These are phyloP conservation scores for Rhodophaea formosa DNA, from an alignment of 2,888 invertebrate species.

Conservation along the genomic window DNA sequence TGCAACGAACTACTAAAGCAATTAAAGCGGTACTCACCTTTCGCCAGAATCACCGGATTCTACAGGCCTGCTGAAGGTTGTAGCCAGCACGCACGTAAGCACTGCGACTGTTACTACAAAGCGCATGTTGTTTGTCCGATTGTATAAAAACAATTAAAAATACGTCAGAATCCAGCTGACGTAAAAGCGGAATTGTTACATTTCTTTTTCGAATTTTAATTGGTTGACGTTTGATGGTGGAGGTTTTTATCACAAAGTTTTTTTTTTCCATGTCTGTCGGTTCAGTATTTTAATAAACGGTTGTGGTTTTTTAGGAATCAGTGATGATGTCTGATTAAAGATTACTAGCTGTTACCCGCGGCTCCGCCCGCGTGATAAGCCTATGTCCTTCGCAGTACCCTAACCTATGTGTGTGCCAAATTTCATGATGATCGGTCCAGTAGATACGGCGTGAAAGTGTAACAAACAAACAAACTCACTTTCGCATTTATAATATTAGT, in stretches of 20 bases:
- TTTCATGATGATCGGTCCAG: no score
- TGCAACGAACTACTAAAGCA: not conserved
- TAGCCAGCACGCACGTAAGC: conserved; percentile 32
- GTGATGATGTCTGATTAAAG: no score
- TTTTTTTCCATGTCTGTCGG: no score
- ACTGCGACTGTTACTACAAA: conserved; percentile 31
- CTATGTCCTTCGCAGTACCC: no score
- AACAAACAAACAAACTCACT: no score
- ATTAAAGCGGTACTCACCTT: conserved; percentile 36
- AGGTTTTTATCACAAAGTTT: not conserved
- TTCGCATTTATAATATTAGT: no score
- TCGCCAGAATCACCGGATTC: conserved; percentile 41
- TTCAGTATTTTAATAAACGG: no score
- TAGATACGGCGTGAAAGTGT: no score
- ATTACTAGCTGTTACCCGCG: no score
- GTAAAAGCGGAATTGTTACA: conserved; percentile 32
- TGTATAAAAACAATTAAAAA: conserved; percentile 37
- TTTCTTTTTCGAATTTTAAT: conserved; percentile 21
- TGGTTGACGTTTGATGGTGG: not conserved
- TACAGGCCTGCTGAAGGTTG: conserved; percentile 41
- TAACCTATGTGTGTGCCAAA: no score
- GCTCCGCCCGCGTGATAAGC: no score
- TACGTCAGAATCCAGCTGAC: conserved; percentile 33
- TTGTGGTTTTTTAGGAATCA: no score
- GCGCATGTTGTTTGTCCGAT: conserved; percentile 40